Percentiles rank a stretch among this genome's conserved stretches.
phyloP scores from a whole-genome alignment of 1,140 invertebrate species.

The Brachionus calyciflorus region DNA sequence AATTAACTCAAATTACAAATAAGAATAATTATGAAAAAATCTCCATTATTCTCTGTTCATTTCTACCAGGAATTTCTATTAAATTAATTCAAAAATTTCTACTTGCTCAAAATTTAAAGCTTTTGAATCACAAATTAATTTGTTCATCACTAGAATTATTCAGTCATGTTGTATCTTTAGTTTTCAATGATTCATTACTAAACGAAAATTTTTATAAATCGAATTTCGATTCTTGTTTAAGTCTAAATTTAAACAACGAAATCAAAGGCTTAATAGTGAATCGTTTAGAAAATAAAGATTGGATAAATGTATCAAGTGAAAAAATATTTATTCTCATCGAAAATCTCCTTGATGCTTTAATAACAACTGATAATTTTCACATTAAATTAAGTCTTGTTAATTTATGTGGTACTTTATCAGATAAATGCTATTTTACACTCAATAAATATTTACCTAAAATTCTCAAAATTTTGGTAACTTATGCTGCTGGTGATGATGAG shows the following conservation, averaged over 20 bases:
- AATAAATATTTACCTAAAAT: slow-evolving; percentile 10
- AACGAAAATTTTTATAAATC: neutral
- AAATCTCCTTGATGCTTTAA: slow-evolving; percentile 6
- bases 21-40: neutral
- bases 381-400: slow-evolving; percentile 1
- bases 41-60: neutral
- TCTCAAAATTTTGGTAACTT: neutral
- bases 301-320: slow-evolving; percentile 1
- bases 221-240: neutral
- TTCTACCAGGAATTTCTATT: slow-evolving; percentile 26
- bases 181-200: slow-evolving; percentile 25
- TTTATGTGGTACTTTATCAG: neutral
- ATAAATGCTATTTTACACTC: slow-evolving; percentile 22
- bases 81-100: slow-evolving; percentile 32
- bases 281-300: neutral
- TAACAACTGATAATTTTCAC: neutral
- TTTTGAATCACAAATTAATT: slow-evolving; percentile 23
- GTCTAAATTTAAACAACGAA: neutral
- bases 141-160: neutral
- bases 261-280: neutral
- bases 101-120: neutral
- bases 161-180: neutral
- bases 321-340: slow-evolving; percentile 40
- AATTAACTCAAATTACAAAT: neutral
- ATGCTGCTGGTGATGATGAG: neutral